phyloP scores from a whole-genome alignment of 2,797 vertebrate genomes.

The Tinamus major region DNA sequence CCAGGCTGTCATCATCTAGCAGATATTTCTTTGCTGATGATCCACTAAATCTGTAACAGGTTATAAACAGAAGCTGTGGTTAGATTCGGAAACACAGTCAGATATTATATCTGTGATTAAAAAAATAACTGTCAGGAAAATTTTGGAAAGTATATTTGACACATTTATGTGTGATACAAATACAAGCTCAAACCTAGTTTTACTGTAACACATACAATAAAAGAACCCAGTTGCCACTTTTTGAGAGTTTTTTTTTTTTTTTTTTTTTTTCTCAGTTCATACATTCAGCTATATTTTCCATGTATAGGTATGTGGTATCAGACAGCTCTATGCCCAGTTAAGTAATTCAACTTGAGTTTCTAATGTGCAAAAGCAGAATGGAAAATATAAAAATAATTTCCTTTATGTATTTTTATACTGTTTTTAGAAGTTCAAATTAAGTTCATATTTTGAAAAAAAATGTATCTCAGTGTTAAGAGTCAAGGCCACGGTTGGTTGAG shows the following conservation, averaged over 20 bases:
- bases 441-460: not conserved
- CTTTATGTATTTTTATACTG: accelerated
- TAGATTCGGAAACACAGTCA: not conserved
- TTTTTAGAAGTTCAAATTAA: not conserved
- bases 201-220: not conserved
- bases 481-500: conserved; percentile 34
- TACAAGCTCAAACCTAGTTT: not conserved
- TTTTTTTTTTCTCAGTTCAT: not conserved
- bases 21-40: not conserved
- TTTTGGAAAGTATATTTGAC: not conserved
- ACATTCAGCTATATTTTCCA: not conserved
- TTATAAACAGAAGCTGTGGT: not conserved
- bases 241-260: not conserved
- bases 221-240: not conserved
- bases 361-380: not conserved
- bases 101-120: not conserved
- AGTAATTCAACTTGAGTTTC: not conserved
- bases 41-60: not conserved
- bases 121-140: not conserved
- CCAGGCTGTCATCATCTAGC: not conserved
- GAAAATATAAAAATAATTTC: not conserved
- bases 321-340: not conserved
- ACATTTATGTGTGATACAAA: not conserved
- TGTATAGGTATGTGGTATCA: not conserved
- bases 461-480: not conserved